Base-by-base conservation (phyloP, 2,113 vertebrate genomes). In the Muntiacus reevesi region DNA sequence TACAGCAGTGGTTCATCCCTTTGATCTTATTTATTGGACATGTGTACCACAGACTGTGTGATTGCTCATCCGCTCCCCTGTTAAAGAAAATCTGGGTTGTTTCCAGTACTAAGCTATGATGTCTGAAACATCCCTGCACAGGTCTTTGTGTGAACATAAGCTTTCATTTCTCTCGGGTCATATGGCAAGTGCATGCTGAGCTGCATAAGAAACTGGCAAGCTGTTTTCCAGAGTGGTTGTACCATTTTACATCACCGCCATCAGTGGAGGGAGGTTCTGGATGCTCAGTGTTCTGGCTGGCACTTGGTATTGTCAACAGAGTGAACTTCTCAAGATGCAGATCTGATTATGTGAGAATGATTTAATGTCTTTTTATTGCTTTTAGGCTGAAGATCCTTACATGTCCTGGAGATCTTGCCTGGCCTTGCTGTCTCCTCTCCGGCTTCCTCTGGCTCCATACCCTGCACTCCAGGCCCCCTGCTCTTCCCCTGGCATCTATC, bases 181-280 rank as follows among this genome's bases (percentile, higher is more conserved):
- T 16, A 3, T 4, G 62, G 55, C 36, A 6, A n/a, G 19, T 5
- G 6, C 5, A 16, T 36, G 50, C 12, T 59, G 28, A 83, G 59
- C 76, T 59, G 33, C 27, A 19, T 19, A 33, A 36, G 67, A 64
- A 21, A 17, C n/a, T 40, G 9, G 36, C 23, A 5, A 6, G 45
- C 54, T 17, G 17, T n/a, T 28, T 59, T 81, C 81, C 6, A 43
- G 43, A 25, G 33, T 1, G 52, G 43, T 17, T 50, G n/a, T 5
- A 0, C 50, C 50, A 5, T 4, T 23, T 21, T 52, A 7, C 27
- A 9, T 21, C 28, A 25, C 50, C 7, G 0, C 10, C 25, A 17
- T 14, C 33, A 11, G 0, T 2, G 16, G 14, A 40, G 50, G 47
- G 40, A 43, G 7, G 19, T n/a, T 79, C 71, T 15, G 3, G 27